A percentile compares a stretch with the other conserved stretches of the same genome.
Evolutionary conservation across 2,113 vertebrate species (phyloP).

Genomic region (Edolisoma coerulescens): DNA sequence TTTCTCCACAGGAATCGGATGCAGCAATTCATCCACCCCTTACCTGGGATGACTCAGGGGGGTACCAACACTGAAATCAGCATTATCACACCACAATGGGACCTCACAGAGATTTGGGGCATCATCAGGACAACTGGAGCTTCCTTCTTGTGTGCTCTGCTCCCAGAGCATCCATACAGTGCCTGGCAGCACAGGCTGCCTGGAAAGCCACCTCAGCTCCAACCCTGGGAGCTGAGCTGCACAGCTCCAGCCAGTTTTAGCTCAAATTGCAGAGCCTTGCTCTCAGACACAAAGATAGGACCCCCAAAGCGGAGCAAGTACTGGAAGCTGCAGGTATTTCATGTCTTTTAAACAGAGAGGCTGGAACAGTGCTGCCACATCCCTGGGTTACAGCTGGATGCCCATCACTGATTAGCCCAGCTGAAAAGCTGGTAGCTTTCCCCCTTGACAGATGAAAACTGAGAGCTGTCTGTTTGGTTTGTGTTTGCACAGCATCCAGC

Average conservation of each 20-base stretch:
- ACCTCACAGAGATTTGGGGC: background rate
- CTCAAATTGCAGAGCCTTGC: background rate
- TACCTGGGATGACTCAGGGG: background rate
- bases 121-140: background rate
- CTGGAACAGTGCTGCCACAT: background rate
- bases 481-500: background rate
- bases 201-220: background rate
- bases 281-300: background rate
- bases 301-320: background rate
- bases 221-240: background rate
- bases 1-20: background rate
- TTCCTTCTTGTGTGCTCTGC: rapidly evolving
- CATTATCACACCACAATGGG: too few relatives aligned
- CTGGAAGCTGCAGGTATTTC: background rate
- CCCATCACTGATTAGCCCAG: background rate
- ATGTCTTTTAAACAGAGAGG: background rate
- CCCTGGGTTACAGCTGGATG: background rate
- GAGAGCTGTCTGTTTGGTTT: background rate
- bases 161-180: rapidly evolving
- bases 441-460: background rate
- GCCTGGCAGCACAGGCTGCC: background rate
- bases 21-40: background rate
- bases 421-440: background rate
- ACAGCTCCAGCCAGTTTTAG: background rate
- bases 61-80: background rate